Evolutionary conservation across 1,140 invertebrate species (phyloP).

Genomic region (Drosophila yakuba): DNA sequence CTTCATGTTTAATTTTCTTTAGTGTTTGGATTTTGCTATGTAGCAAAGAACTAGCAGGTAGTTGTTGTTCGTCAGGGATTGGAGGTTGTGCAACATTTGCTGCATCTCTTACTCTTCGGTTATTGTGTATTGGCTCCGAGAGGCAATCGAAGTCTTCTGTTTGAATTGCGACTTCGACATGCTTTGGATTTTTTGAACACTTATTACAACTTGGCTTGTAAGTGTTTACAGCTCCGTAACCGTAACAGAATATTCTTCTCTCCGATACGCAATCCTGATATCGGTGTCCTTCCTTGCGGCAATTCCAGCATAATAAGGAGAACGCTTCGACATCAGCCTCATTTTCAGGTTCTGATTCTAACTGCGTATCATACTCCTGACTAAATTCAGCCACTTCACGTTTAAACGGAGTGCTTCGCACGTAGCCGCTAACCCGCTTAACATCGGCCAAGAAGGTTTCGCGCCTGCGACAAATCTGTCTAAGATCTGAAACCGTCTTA

Average conservation of each 20-base stretch:
- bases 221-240: background rate
- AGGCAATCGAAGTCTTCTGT: no score
- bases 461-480: background rate
- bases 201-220: no score
- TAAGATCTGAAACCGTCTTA: background rate
- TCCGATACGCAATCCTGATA: background rate
- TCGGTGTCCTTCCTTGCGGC: conserved; percentile 1
- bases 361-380: background rate
- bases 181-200: no score
- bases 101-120: no score
- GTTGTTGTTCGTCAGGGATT: no score
- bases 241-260: background rate
- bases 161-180: no score
- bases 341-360: background rate
- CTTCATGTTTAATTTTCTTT: no score
- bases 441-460: background rate
- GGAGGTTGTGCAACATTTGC: no score
- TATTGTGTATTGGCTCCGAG: no score
- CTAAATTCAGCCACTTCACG: background rate
- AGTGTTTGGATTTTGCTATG: no score
- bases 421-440: background rate
- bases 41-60: no score
- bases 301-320: conserved; percentile 4
- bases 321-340: background rate
- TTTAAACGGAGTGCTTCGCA: background rate